phyloP scores from a whole-genome alignment of 2,888 invertebrate species.

The Drosophila sordidapex region DNA sequence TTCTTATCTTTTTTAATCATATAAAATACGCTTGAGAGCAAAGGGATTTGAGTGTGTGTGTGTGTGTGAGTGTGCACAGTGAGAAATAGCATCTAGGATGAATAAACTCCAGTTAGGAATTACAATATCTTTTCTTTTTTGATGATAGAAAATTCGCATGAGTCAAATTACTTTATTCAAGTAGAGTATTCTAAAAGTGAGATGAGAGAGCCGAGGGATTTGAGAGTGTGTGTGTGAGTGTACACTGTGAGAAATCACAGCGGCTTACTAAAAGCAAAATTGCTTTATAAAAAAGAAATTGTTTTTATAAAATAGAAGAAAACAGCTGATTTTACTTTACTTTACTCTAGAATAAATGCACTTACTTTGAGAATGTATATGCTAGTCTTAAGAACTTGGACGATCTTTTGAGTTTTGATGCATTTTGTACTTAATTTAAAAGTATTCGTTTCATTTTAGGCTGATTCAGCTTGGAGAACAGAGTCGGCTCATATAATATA shows the following conservation, averaged over 20 bases:
- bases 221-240: too few relatives aligned
- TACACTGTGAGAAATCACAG: background rate
- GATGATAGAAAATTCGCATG: too few relatives aligned
- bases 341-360: background rate
- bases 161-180: too few relatives aligned
- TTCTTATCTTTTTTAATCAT: too few relatives aligned
- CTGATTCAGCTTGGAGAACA: background rate
- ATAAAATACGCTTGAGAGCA: too few relatives aligned
- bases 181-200: too few relatives aligned
- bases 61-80: too few relatives aligned
- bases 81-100: background rate
- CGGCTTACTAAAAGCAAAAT: background rate
- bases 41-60: too few relatives aligned
- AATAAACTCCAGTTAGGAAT: too few relatives aligned
- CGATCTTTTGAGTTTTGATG: background rate
- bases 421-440: background rate
- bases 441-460: too few relatives aligned
- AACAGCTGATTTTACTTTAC: background rate
- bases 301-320: background rate
- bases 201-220: background rate
- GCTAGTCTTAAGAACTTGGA: background rate
- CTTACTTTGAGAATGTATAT: background rate
- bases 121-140: too few relatives aligned
- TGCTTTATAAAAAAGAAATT: background rate
- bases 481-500: background rate